phyloP scores from a whole-genome alignment of 2,888 invertebrate genomes.

The Thereva nobilitata region DNA sequence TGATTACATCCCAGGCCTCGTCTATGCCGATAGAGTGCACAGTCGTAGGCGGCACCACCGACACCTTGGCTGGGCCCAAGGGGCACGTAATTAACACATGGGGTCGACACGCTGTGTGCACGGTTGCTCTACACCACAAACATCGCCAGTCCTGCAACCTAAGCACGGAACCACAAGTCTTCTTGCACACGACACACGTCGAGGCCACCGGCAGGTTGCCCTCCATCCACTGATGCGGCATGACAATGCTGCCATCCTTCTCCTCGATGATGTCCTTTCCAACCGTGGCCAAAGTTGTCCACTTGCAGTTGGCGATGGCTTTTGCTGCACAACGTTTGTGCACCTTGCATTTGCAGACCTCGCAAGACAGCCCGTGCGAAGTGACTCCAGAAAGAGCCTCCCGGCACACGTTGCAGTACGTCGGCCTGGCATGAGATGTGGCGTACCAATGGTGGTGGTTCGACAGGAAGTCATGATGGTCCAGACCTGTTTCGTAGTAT shows the following conservation, averaged over 20 bases:
- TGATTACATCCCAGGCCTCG: constrained; percentile 88
- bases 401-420: constrained; percentile 95
- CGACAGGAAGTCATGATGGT: constrained; percentile 69
- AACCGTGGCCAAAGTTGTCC: constrained; percentile 94
- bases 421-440: constrained; percentile 91
- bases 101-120: constrained; percentile 90
- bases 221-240: constrained; percentile 99
- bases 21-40: constrained; percentile 88
- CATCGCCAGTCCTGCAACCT: constrained; percentile 95
- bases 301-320: constrained; percentile 94
- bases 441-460: constrained; percentile 84
- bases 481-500: constrained; percentile 61
- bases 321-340: constrained; percentile 94
- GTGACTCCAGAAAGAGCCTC: constrained; percentile 92
- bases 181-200: constrained; percentile 90
- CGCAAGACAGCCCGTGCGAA: constrained; percentile 94
- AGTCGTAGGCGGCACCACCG: constrained; percentile 92
- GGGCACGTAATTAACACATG: constrained; percentile 78
- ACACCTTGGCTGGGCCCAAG: constrained; percentile 85
- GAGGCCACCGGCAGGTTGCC: constrained; percentile 95
- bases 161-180: constrained; percentile 94
- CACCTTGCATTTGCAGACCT: constrained; percentile 96
- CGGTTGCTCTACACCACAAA: constrained; percentile 91
- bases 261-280: constrained; percentile 95
- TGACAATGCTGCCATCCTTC: constrained; percentile 84